Conservation (phyloP, 2,888 invertebrate species). For the Eueremaeus valkanovi region DNA sequence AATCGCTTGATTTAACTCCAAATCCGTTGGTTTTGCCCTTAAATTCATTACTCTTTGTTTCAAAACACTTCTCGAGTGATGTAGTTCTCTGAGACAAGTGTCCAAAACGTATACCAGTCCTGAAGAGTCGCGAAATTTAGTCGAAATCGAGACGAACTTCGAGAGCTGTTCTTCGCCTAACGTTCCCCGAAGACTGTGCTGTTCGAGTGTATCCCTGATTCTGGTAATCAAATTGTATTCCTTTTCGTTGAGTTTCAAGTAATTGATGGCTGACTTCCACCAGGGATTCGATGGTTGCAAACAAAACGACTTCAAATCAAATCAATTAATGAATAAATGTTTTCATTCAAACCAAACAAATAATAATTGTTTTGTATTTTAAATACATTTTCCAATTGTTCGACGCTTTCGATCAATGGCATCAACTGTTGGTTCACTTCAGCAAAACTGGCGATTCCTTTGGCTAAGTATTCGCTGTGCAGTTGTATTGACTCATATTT, state of each 20-base stretch:
- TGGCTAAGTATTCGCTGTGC: slow-evolving; percentile 60
- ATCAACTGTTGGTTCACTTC: slow-evolving; percentile 32
- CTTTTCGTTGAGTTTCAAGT: slow-evolving; percentile 46
- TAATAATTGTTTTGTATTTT: background rate
- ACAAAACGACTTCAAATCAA: background rate
- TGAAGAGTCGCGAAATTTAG: slow-evolving; percentile 51
- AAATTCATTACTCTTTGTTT: slow-evolving; percentile 51
- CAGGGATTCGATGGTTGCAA: slow-evolving; percentile 45
- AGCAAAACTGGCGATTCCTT: slow-evolving; percentile 47
- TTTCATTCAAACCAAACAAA: no score
- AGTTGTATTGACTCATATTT: slow-evolving; percentile 57
- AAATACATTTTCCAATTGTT: background rate
- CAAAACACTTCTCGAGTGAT: slow-evolving; percentile 51
- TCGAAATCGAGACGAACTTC: slow-evolving; percentile 29
- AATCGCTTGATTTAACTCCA: slow-evolving; percentile 57
- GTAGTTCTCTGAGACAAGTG: slow-evolving; percentile 51
- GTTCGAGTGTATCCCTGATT: slow-evolving; percentile 47
- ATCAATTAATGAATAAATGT: no score
- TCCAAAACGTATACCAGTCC: slow-evolving; percentile 53
- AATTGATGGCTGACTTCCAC: slow-evolving; percentile 51
- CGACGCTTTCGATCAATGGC: background rate
- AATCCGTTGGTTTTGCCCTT: slow-evolving; percentile 49
- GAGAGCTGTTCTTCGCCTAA: slow-evolving; percentile 30
- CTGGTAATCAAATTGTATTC: slow-evolving; percentile 49
- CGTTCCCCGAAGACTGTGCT: slow-evolving; percentile 17